Conservation (phyloP, 2,797 vertebrate genomes). For the Micrastur ruficollis region DNA sequence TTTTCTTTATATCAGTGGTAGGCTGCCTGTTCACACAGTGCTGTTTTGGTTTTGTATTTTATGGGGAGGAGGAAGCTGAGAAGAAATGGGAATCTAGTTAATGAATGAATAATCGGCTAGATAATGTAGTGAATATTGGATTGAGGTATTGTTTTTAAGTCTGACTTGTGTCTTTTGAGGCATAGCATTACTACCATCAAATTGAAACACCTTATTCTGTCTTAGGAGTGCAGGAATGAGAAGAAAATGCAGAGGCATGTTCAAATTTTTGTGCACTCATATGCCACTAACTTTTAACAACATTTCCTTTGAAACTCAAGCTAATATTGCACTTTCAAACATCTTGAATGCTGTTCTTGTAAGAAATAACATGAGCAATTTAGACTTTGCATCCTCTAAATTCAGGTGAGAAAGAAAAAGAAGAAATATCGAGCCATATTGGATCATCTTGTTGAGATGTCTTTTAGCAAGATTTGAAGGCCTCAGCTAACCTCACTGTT, state of each 20-base stretch:
- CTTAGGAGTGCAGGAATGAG: neutral
- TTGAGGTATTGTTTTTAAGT: neutral
- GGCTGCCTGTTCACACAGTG: neutral
- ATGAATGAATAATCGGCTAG: neutral
- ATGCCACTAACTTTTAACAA: neutral
- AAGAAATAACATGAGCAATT: conserved; percentile 53
- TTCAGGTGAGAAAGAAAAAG: conserved; percentile 72
- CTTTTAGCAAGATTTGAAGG: conserved; percentile 67
- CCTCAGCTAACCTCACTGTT: conserved; percentile 73
- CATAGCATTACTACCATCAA: neutral
- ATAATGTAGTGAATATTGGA: neutral
- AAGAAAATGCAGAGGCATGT: neutral
- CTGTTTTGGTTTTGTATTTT: neutral
- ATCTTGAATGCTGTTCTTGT: conserved; percentile 41
- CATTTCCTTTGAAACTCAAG: neutral
- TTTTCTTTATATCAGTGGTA: neutral
- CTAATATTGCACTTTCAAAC: conserved; percentile 15
- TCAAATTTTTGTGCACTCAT: neutral
- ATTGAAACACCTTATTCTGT: neutral
- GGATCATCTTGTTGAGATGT: conserved; percentile 72
- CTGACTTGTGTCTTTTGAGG: neutral
- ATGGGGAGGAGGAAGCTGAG: neutral
- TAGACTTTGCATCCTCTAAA: conserved; percentile 72
- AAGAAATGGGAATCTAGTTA: neutral
- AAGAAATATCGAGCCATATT: conserved; percentile 64